Evolutionary conservation across 2,113 vertebrate genomes (phyloP).

Genomic region (Cacatua alba): DNA sequence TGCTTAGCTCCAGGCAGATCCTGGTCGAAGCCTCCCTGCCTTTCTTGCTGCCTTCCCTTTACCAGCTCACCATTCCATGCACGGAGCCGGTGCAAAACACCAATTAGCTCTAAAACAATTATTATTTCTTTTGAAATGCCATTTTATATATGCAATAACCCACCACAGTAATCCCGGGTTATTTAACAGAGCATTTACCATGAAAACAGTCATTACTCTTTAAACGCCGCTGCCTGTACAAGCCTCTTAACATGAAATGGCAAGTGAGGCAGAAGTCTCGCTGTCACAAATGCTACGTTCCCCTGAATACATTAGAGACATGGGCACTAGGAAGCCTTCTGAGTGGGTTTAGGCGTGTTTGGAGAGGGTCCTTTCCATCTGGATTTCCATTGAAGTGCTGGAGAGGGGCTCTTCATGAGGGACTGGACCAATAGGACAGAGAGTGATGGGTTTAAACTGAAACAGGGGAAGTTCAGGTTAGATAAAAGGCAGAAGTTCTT

Average conservation of each 20-base stretch:
- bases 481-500: neutral
- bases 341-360: neutral
- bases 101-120: conserved; percentile 82
- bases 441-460: neutral
- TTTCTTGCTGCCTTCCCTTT: neutral
- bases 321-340: neutral
- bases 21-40: neutral
- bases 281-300: conserved; percentile 68
- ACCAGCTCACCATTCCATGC: conserved; percentile 46
- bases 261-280: conserved; percentile 77
- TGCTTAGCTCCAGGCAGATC: fast-evolving
- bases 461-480: neutral
- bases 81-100: conserved; percentile 70
- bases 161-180: conserved; percentile 80
- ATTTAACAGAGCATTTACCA: conserved; percentile 82
- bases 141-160: conserved; percentile 79
- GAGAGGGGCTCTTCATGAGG: neutral
- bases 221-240: conserved; percentile 71
- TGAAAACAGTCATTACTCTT: conserved; percentile 81
- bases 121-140: conserved; percentile 82
- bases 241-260: conserved; percentile 73
- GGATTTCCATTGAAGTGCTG: neutral
- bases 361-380: neutral
- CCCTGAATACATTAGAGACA: conserved; percentile 14
- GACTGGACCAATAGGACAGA: neutral